Evolutionary conservation across 2,113 vertebrate genomes (phyloP).

Genomic region (Oreotrochilus melanogaster): DNA sequence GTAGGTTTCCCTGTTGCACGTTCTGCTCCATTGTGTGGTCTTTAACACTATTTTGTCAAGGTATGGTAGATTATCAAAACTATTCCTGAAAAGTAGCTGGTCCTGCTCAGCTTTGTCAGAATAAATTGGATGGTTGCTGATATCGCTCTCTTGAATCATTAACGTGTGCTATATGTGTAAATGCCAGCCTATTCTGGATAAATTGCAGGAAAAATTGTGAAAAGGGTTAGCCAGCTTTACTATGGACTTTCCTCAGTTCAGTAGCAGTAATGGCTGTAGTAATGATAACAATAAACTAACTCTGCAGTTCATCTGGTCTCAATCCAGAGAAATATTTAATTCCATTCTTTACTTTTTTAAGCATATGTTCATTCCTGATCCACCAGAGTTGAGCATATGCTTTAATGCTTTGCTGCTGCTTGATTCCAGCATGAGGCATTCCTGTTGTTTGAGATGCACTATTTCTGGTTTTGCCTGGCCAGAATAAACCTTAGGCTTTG

Average conservation of each 20-base stretch:
- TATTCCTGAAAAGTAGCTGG: background rate
- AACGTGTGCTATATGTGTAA: background rate
- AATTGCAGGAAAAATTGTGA: background rate
- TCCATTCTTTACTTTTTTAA: background rate
- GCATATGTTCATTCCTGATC: background rate
- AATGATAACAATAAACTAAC: background rate
- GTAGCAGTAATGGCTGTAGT: background rate
- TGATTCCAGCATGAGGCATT: background rate
- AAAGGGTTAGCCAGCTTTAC: background rate
- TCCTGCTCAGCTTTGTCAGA: background rate
- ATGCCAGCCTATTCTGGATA: background rate
- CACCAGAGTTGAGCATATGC: background rate
- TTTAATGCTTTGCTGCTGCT: background rate
- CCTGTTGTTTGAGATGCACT: background rate
- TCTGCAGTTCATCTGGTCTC: background rate
- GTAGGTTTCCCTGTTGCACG: background rate
- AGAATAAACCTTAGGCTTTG: background rate
- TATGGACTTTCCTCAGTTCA: background rate
- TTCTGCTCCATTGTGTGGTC: background rate
- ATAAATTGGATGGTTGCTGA: background rate
- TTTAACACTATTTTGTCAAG: background rate
- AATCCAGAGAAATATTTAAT: background rate
- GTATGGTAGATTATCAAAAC: background rate
- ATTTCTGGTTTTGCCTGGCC: background rate
- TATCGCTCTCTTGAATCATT: background rate